Conservation (phyloP, 2,113 vertebrate species). For the Parus major region DNA sequence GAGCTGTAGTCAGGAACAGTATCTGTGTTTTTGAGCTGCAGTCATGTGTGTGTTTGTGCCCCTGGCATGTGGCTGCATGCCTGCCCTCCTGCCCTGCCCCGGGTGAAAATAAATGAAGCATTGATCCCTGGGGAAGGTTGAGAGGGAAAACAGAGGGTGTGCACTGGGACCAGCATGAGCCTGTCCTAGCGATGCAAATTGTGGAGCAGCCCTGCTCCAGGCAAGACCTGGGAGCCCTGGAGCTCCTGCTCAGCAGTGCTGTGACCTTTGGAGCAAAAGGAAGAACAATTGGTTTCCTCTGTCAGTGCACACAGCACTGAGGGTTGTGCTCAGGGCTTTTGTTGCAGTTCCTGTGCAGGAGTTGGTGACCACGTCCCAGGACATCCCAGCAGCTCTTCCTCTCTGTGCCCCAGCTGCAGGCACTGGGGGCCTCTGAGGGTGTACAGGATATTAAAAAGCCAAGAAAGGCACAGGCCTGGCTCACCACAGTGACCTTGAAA, state of each 20-base stretch:
- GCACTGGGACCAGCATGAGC: background rate
- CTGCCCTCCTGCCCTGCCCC: background rate
- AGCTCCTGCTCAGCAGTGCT: background rate
- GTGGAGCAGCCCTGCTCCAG: background rate
- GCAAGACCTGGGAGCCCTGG: background rate
- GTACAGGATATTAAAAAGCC: background rate
- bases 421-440: background rate
- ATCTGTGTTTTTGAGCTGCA: background rate
- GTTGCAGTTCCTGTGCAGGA: background rate
- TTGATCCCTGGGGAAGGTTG: background rate
- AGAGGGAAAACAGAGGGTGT: background rate
- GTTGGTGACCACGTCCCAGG: background rate
- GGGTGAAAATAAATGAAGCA: background rate
- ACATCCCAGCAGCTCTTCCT: background rate
- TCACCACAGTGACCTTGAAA: background rate
- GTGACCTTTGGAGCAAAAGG: background rate
- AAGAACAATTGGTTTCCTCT: background rate
- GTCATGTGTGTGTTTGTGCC: background rate
- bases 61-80: background rate
- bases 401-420: accelerated
- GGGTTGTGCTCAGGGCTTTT: background rate
- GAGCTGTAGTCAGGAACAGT: background rate
- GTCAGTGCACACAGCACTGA: accelerated
- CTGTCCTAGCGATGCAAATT: accelerated
- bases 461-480: background rate